Conservation (phyloP, 2,113 vertebrate species). For the Ictalurus furcatus region DNA sequence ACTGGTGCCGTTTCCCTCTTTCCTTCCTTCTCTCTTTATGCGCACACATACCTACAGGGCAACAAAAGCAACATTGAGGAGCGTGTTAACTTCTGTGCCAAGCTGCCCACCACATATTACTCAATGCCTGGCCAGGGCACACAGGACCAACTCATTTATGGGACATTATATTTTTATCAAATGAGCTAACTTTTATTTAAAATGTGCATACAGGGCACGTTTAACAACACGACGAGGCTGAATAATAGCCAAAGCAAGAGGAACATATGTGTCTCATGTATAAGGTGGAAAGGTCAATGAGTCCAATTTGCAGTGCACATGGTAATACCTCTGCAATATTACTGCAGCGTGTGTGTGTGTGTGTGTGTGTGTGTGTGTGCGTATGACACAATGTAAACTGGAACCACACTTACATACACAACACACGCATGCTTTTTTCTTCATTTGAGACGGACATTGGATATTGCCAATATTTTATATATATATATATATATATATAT, state of each 20-base stretch:
- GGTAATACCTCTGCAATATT: constrained; percentile 32
- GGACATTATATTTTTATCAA: constrained; percentile 30
- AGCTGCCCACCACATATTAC: constrained; percentile 51
- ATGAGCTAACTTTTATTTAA: constrained; percentile 32
- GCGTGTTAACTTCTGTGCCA: constrained; percentile 50
- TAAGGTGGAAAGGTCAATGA: constrained; percentile 52
- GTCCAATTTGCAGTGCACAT: constrained; percentile 41
- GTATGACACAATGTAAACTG: constrained; percentile 12
- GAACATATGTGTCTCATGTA: constrained; percentile 55
- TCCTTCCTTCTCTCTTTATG: constrained; percentile 41
- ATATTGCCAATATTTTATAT: too few species aligned
- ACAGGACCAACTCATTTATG: constrained; percentile 35
- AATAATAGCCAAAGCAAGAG: constrained; percentile 38
- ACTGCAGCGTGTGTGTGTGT: background rate
- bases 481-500: too few species aligned
- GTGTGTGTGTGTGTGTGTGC: background rate
- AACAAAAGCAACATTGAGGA: constrained; percentile 70
- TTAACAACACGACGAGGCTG: constrained; percentile 3
- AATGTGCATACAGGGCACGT: constrained; percentile 21
- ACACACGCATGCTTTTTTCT: background rate
- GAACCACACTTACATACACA: background rate
- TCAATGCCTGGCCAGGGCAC: constrained; percentile 33
- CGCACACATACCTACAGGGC: constrained; percentile 55
- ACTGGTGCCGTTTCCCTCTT: constrained; percentile 38
- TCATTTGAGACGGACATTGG: too few species aligned